These are phyloP conservation scores for Gobiocypris rarus DNA, from an alignment of 2,113 vertebrate genomes.

Conservation along the genomic window DNA sequence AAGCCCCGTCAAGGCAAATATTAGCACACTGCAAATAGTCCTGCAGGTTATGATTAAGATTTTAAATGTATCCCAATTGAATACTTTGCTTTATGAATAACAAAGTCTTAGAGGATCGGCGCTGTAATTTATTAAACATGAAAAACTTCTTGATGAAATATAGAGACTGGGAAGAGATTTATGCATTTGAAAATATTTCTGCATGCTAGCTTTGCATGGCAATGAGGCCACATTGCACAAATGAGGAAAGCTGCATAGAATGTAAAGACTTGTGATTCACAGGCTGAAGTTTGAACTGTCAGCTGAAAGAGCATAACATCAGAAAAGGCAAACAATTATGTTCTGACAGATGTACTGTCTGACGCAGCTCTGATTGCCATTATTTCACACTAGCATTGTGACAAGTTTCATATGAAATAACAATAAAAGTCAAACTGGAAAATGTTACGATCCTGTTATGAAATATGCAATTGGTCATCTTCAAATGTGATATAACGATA, in stretches of 20 bases:
- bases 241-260: slow-evolving; percentile 73
- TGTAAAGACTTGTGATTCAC: slow-evolving; percentile 88
- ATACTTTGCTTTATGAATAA: slow-evolving; percentile 97
- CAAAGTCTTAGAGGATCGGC: slow-evolving; percentile 96
- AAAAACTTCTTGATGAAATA: slow-evolving; percentile 98
- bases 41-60: slow-evolving; percentile 98
- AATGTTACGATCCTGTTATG: background rate
- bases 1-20: slow-evolving; percentile 89
- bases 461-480: slow-evolving; percentile 54
- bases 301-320: slow-evolving; percentile 19
- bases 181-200: slow-evolving; percentile 97
- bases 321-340: slow-evolving; percentile 19
- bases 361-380: background rate
- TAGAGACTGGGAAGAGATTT: slow-evolving; percentile 93
- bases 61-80: slow-evolving; percentile 93
- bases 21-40: slow-evolving; percentile 92
- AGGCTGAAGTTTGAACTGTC: slow-evolving; percentile 10
- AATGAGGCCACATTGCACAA: slow-evolving; percentile 81
- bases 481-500: background rate
- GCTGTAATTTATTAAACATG: slow-evolving; percentile 99
- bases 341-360: slow-evolving; percentile 9
- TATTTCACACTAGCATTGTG: background rate
- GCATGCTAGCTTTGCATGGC: slow-evolving; percentile 91
- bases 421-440: background rate
- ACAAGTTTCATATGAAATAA: background rate